Base-by-base conservation (phyloP, 2,888 invertebrate genomes). In the Siphlonurus alternatus region DNA sequence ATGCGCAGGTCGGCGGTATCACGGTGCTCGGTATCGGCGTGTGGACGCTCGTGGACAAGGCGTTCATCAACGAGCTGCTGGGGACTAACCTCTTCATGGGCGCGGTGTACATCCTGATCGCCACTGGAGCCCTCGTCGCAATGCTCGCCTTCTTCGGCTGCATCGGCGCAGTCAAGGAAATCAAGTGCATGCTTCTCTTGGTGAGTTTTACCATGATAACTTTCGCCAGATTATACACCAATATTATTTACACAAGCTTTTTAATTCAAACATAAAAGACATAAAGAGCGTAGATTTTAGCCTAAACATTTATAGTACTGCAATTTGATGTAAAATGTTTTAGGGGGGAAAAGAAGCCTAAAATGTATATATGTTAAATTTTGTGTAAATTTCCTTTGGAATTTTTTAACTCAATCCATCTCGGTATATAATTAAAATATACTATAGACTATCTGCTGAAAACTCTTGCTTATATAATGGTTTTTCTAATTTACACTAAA, bases 161-260 rank as follows among this genome's bases (percentile, higher is more conserved):
- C 76, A 82, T 92, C 72, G 96, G 95, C 59, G 93, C 95, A n/a
- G 86, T 90, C 60, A 90, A 88, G 74, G 95, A 96, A 81, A 88
- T 94, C 73, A 89, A 92, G 76, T 95, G 94, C 76, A 87, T 96
- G 85, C 83, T 96, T 61, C 81, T 94, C 65, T 89, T 89, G 79
- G 94, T 94, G 78, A 80, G 84, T 78, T 65, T 15, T 22, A 59
- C 18, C 20, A 59, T 23, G 24, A n/a, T n/a, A n/a, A n/a, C 7
- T 54, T 60, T 53, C 5, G n/a, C 23, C 10, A 20, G 2, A 1
- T 23, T 1, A 1, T 20, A 60, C 18, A 7, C 18, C n/a, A 22
- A 62, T 19, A 62, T n/a, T 22, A n/a, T 23, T 15, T 53, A 25
- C 7, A 51, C 15, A 53, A 62, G 24, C 53, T 53, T 62, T 51